phyloP scores from a whole-genome alignment of 2,888 invertebrate genomes.

The Epiblema foenella region DNA sequence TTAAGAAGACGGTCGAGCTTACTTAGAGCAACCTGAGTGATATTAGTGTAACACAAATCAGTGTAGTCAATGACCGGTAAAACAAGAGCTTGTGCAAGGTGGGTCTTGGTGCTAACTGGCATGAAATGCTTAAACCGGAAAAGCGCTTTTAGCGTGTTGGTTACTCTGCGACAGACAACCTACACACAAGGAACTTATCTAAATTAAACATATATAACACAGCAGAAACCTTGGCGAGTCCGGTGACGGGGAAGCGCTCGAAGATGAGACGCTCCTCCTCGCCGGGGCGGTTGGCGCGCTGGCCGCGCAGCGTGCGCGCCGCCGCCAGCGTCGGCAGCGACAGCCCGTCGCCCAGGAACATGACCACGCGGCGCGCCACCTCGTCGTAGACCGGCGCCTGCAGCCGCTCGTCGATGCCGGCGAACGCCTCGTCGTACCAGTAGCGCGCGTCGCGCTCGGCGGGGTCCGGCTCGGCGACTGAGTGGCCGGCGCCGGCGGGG shows the following conservation, averaged over 20 bases:
- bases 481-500: slow-evolving; percentile 12
- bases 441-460: slow-evolving; percentile 33
- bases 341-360: slow-evolving; percentile 91
- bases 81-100: background rate
- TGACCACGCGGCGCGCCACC: slow-evolving; percentile 84
- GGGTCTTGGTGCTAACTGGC: background rate
- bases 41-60: too few relatives aligned
- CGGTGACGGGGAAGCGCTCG: slow-evolving; percentile 15
- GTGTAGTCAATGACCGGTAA: background rate
- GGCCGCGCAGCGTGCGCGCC: slow-evolving; percentile 22
- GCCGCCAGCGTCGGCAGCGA: slow-evolving; percentile 58
- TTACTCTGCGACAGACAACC: background rate
- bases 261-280: slow-evolving; percentile 11
- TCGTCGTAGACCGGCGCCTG: slow-evolving; percentile 57
- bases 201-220: too few relatives aligned
- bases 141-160: background rate
- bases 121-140: background rate
- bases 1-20: background rate
- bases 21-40: background rate
- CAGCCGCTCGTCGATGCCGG: slow-evolving; percentile 59
- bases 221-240: slow-evolving; percentile 17
- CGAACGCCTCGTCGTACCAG: slow-evolving; percentile 52
- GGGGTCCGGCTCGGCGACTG: slow-evolving; percentile 22
- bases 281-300: slow-evolving; percentile 21
- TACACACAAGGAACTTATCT: too few relatives aligned